These are phyloP conservation scores for Drosophila bifasciata DNA, from an alignment of 1,140 invertebrate species.

Conservation along the genomic window DNA sequence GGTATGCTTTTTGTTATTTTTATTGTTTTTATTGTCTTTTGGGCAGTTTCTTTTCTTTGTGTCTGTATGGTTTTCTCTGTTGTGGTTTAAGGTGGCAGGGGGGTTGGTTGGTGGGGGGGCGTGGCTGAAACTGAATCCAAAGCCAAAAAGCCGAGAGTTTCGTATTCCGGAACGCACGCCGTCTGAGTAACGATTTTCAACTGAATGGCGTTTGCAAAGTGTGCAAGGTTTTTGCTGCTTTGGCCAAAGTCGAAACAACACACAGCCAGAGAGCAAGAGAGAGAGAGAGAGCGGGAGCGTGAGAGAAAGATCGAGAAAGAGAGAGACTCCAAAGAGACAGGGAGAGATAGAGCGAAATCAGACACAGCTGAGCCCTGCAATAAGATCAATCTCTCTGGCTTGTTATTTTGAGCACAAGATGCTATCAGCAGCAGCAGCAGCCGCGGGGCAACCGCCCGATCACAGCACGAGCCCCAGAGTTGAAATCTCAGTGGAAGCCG, in stretches of 20 bases:
- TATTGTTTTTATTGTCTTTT: slow-evolving; percentile 47
- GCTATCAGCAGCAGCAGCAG: slow-evolving; percentile 38
- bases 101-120: background rate
- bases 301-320: slow-evolving; percentile 3
- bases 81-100: slow-evolving; percentile 27
- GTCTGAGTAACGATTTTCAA: slow-evolving; percentile 63
- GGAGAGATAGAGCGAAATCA: slow-evolving; percentile 2
- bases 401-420: slow-evolving; percentile 32
- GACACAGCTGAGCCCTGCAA: slow-evolving; percentile 49
- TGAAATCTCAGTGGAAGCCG: background rate
- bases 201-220: slow-evolving; percentile 48
- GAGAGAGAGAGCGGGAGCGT: background rate
- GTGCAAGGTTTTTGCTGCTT: slow-evolving; percentile 52
- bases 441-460: slow-evolving; percentile 1
- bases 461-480: slow-evolving; percentile 23
- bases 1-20: slow-evolving; percentile 20
- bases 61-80: slow-evolving; percentile 40
- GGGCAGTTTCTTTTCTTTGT: slow-evolving; percentile 62
- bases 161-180: slow-evolving; percentile 45
- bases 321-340: slow-evolving; percentile 7
- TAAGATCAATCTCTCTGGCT: slow-evolving; percentile 57
- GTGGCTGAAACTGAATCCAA: slow-evolving; percentile 37
- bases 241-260: slow-evolving; percentile 16
- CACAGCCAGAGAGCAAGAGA: slow-evolving; percentile 2
- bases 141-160: slow-evolving; percentile 40